Base-by-base conservation (phyloP, 1,140 invertebrate genomes). In the Campoletis sonorensis region DNA sequence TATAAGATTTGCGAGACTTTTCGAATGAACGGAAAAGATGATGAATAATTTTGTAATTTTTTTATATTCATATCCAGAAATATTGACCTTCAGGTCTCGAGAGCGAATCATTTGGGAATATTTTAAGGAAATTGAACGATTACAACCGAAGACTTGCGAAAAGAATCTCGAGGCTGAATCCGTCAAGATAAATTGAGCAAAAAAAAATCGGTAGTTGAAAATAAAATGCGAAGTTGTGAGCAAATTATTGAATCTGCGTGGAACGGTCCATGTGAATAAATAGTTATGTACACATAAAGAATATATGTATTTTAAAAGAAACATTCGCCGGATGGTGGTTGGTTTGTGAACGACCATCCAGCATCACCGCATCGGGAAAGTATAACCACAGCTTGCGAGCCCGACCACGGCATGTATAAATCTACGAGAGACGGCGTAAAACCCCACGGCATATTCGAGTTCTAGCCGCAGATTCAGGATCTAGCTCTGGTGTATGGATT, bases 371-470 rank as follows among this genome's bases (percentile, higher is more conserved):
- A 67, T 67, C 21, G 61, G 61, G 61, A 67, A 67, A 67, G 61
- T 67, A 67, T 67, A 67, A 67, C 61, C 61, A 67, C 61, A 67
- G 61, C 61, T 67, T 67, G 23, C 61, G 23, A 67, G 61, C 23
- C 61, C 8, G 15, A 67, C 21, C 61, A 23, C 23, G 61, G 61
- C 61, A 67, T 13, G 61, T 67, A 67, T 67, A 67, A 67, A 67
- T 67, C 61, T 67, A 27, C 61, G 61, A 67, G 61, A 67, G 61
- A 67, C 61, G 30, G 61, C 61, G 61, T 27, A 67, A 67, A 67
- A 67, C 61, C 61, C 61, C 23, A 67, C 61, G 61, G 61, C 61
- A 67, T 67, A 67, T 67, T 67, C 13, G 61, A 67, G 61, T 26
- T 23, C 61, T 67, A 67, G 61, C 61, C 61, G 23, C 61, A 67